A percentile compares a stretch with the other conserved stretches of the same genome.
Conservation (phyloP, 2,888 invertebrate genomes). For the Petrolisthes cinctipes region DNA sequence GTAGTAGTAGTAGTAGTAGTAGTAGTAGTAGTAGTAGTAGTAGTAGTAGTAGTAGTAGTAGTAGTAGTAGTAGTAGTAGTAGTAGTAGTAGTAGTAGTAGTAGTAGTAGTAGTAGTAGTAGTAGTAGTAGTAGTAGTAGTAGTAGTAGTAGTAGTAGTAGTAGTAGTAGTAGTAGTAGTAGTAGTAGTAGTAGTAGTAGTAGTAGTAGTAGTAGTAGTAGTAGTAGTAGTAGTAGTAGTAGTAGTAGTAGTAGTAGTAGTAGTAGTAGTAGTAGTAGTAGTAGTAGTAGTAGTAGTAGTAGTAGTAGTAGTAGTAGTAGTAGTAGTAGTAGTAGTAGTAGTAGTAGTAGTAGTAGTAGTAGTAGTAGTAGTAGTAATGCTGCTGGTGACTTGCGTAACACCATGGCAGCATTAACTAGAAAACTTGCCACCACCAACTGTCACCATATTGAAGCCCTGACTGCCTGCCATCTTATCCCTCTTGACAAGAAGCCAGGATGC, state of each 20-base stretch:
- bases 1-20: no score
- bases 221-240: no score
- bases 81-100: constrained; percentile 15
- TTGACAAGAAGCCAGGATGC: no score
- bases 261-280: constrained; percentile 1
- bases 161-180: neutral
- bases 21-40: neutral
- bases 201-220: constrained; percentile 10
- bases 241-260: constrained; percentile 18
- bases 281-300: no score
- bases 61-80: constrained; percentile 22
- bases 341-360: neutral
- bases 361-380: neutral
- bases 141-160: neutral
- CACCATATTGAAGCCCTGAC: no score
- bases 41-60: constrained; percentile 16
- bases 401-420: neutral
- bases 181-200: constrained; percentile 7
- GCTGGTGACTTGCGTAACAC: no score
- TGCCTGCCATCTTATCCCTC: no score
- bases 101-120: constrained; percentile 22
- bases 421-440: neutral
- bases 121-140: constrained; percentile 1
- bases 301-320: constrained; percentile 8
- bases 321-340: neutral